Conservation (phyloP, 2,113 vertebrate species). For the Neotragus pygmaeus region DNA sequence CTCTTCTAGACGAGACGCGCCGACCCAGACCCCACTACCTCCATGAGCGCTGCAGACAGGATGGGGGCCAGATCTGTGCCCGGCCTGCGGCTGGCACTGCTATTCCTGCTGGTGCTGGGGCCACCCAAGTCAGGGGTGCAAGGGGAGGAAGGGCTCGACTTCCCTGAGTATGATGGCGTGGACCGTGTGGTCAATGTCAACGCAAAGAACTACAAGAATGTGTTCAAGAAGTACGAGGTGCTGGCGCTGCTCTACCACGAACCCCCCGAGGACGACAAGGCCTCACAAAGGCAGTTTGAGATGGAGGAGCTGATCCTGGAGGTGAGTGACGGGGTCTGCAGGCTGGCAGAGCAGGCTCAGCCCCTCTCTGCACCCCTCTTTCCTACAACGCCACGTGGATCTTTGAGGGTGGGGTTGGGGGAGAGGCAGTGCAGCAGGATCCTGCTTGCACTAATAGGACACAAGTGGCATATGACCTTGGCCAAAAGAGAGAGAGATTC, state of each 20-base stretch:
- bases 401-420: not conserved
- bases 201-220: conserved; percentile 89
- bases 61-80: conserved; percentile 36
- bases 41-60: conserved; percentile 24
- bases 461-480: not conserved
- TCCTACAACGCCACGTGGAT: accelerated
- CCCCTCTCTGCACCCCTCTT: not conserved
- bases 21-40: not conserved
- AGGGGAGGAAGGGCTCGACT: conserved; percentile 86
- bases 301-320: conserved; percentile 91
- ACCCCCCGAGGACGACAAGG: conserved; percentile 84
- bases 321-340: conserved; percentile 76
- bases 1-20: conserved; percentile 38
- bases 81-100: conserved; percentile 79
- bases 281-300: conserved; percentile 87
- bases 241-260: conserved; percentile 93
- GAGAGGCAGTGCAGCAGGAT: not conserved
- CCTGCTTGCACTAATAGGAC: not conserved
- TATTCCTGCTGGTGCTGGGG: conserved; percentile 79
- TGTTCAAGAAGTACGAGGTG: conserved; percentile 92
- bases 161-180: conserved; percentile 90
- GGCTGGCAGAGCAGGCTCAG: not conserved
- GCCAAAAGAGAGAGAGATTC: not conserved
- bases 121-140: conserved; percentile 73
- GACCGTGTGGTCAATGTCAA: conserved; percentile 89